Conservation (phyloP, 23 tunicate species). For the Styela plicata region DNA sequence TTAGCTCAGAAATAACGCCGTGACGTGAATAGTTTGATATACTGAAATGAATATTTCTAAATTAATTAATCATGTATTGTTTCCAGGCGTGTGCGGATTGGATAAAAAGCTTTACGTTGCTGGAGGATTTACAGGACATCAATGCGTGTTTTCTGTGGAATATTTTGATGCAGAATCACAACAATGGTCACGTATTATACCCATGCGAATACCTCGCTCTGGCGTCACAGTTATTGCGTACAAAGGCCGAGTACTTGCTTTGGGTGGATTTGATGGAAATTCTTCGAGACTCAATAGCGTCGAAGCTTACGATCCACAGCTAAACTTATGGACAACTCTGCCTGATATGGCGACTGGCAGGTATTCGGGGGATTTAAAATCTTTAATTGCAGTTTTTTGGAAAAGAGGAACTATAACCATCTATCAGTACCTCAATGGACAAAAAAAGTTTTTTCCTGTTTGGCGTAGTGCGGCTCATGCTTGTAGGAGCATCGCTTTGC, state of each 20-base stretch:
- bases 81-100: constrained; percentile 67
- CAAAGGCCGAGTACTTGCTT: constrained; percentile 46
- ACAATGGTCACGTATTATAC: constrained; percentile 61
- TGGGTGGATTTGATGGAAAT: constrained; percentile 87
- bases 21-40: too few species aligned
- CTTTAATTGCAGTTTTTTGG: too few species aligned
- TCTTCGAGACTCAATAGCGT: constrained; percentile 18
- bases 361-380: too few species aligned
- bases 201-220: constrained; percentile 76
- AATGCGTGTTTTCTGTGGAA: constrained; percentile 74
- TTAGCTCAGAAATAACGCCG: too few species aligned
- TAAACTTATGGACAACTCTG: constrained; percentile 8
- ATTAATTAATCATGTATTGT: too few species aligned
- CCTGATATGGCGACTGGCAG: constrained; percentile 26
- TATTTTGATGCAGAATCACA: constrained; percentile 42
- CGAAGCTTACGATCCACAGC: constrained; percentile 26
- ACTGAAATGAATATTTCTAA: too few species aligned
- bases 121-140: constrained; percentile 85
- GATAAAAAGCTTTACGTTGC: constrained; percentile 59
- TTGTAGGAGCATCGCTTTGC: too few species aligned
- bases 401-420: too few species aligned
- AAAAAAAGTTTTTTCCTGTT: too few species aligned
- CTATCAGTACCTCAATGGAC: too few species aligned
- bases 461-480: too few species aligned
- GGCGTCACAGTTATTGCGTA: constrained; percentile 79